A percentile compares a stretch with the other conserved stretches of the same genome.
Conservation (phyloP, 2,888 invertebrate species). For the Cryptocheilus praepositus region DNA sequence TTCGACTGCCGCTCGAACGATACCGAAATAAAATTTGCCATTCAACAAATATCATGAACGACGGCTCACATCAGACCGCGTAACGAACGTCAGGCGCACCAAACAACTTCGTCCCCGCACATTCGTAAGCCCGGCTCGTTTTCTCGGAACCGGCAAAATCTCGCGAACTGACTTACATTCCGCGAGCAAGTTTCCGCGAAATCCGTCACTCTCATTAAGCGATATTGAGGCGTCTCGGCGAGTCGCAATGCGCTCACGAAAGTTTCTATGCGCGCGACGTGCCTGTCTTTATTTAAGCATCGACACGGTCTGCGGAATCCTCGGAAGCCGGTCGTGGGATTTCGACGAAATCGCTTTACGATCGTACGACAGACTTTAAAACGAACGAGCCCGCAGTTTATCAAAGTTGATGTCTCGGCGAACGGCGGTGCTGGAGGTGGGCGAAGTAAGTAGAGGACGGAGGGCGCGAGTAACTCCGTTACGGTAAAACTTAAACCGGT, state of each 20-base stretch:
- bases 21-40: no score
- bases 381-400: conserved; percentile 48
- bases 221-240: no score
- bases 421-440: neutral
- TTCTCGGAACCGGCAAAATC: no score
- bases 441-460: neutral
- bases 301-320: conserved; percentile 6
- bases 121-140: no score
- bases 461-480: conserved; percentile 27
- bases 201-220: no score
- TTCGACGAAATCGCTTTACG: conserved; percentile 13
- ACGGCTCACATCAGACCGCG: no score
- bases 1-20: no score
- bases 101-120: no score
- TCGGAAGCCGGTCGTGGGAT: conserved; percentile 4
- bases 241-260: neutral
- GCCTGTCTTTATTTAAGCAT: conserved; percentile 22
- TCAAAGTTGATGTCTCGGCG: conserved; percentile 43
- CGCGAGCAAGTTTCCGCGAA: no score
- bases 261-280: neutral
- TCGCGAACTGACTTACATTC: no score
- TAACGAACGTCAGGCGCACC: no score
- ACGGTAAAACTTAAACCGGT: conserved; percentile 38
- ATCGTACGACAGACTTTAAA: conserved; percentile 18
- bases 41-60: no score